These are phyloP conservation scores for Hartigia nigra DNA, from an alignment of 2,888 invertebrate genomes.

Conservation along the genomic window DNA sequence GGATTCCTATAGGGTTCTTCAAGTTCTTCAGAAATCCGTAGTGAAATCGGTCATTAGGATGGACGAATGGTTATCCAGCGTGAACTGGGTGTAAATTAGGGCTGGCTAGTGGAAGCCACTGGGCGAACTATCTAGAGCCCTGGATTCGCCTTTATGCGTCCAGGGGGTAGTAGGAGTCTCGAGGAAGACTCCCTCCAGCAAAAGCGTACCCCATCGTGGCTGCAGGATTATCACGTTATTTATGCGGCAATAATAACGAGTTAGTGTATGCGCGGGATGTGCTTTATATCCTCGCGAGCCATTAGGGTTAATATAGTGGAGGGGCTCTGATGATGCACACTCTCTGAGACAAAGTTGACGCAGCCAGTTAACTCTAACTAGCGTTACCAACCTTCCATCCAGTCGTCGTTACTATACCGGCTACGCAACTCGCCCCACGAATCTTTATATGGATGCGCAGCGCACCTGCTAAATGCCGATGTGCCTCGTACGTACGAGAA, in stretches of 20 bases:
- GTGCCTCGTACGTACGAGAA: slow-evolving; percentile 30
- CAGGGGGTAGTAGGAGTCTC: slow-evolving; percentile 2
- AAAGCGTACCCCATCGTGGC: slow-evolving; percentile 7
- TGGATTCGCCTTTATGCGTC: slow-evolving; percentile 7
- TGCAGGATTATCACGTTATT: slow-evolving; percentile 64
- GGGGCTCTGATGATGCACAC: slow-evolving; percentile 31
- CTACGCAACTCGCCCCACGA: slow-evolving; percentile 19
- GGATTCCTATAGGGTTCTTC: background rate
- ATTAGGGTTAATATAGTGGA: slow-evolving; percentile 64
- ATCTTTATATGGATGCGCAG: slow-evolving; percentile 39
- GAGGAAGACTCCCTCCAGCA: slow-evolving; percentile 22
- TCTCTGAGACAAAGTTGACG: slow-evolving; percentile 31
- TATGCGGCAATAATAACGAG: slow-evolving; percentile 66
- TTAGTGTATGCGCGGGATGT: slow-evolving; percentile 65
- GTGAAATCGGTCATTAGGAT: background rate
- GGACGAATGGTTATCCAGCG: background rate
- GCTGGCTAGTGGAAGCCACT: background rate
- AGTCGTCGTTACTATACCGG: slow-evolving; percentile 34
- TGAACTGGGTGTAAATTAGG: background rate
- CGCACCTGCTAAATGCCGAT: slow-evolving; percentile 44
- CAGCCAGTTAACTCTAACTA: slow-evolving; percentile 28
- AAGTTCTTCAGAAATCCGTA: background rate
- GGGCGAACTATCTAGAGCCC: background rate
- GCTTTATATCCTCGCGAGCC: slow-evolving; percentile 65
- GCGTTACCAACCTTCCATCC: slow-evolving; percentile 20